A percentile compares a stretch with the other conserved stretches of the same genome.
phyloP scores from a whole-genome alignment of 2,888 invertebrate genomes.

The Augiades crinisus region DNA sequence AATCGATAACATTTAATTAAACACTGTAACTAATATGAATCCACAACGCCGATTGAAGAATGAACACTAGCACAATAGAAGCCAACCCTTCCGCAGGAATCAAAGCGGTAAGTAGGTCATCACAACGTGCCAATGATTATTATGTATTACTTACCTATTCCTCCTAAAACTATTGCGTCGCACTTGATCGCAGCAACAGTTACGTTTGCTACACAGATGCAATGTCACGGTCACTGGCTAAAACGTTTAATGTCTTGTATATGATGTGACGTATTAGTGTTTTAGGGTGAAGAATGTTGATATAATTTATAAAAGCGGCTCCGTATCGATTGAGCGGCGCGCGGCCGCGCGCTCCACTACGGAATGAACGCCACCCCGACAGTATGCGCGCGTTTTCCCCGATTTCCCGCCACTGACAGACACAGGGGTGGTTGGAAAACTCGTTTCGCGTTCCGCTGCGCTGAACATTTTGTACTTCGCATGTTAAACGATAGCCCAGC shows the following conservation, averaged over 20 bases:
- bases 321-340: slow-evolving; percentile 72
- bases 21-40: slow-evolving; percentile 17
- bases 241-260: slow-evolving; percentile 7
- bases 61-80: slow-evolving; percentile 2
- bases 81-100: slow-evolving; percentile 15
- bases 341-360: slow-evolving; percentile 62
- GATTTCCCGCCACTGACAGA: slow-evolving; percentile 58
- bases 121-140: slow-evolving; percentile 72
- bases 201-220: slow-evolving; percentile 7
- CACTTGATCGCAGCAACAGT: slow-evolving; percentile 42
- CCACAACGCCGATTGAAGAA: slow-evolving; percentile 21
- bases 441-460: slow-evolving; percentile 20
- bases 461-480: slow-evolving; percentile 23
- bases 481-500: slow-evolving; percentile 14
- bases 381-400: slow-evolving; percentile 75
- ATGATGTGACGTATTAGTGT: slow-evolving; percentile 7
- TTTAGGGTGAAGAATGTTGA: slow-evolving; percentile 23
- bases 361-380: slow-evolving; percentile 60
- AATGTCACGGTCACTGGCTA: slow-evolving; percentile 10
- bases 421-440: slow-evolving; percentile 25
- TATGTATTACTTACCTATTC: slow-evolving; percentile 64
- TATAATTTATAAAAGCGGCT: slow-evolving; percentile 40
- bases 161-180: slow-evolving; percentile 56
- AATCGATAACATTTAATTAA: slow-evolving; percentile 21
- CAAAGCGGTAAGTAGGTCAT: slow-evolving; percentile 63